A percentile compares a stretch with the other conserved stretches of the same genome.
Conservation (phyloP, 2,888 invertebrate genomes). For the Venusia cambrica region DNA sequence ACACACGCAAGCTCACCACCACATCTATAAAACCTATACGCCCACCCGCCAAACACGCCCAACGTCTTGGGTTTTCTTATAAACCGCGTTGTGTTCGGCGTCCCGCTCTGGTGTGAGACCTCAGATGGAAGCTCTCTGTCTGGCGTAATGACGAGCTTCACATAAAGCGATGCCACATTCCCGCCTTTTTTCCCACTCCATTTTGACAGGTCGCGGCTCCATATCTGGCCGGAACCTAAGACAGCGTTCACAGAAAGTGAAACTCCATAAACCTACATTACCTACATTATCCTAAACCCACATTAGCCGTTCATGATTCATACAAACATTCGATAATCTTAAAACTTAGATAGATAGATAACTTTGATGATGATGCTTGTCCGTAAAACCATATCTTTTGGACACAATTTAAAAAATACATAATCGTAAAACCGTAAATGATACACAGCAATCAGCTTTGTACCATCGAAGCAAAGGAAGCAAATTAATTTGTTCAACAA, state of each 20-base stretch:
- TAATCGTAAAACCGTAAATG: too few species aligned
- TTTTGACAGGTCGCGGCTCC: constrained; percentile 81
- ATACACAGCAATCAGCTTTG: too few species aligned
- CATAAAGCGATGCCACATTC: constrained; percentile 81
- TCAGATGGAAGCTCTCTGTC: constrained; percentile 50
- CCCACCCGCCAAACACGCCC: constrained; percentile 81
- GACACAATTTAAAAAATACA: too few species aligned
- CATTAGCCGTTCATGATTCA: too few species aligned
- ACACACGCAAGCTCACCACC: constrained; percentile 53
- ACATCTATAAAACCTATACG: constrained; percentile 69
- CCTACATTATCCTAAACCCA: too few species aligned
- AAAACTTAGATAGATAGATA: too few species aligned
- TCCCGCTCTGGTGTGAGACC: constrained; percentile 50
- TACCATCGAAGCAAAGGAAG: too few species aligned
- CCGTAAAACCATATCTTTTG: too few species aligned
- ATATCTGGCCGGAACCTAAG: constrained; percentile 78
- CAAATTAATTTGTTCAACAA: too few species aligned
- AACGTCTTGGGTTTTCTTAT: constrained; percentile 82
- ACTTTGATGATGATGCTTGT: too few species aligned
- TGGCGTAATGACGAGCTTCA: constrained; percentile 78
- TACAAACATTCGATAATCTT: too few species aligned
- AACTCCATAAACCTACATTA: constrained; percentile 3
- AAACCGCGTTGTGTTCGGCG: constrained; percentile 77
- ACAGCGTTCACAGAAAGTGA: constrained; percentile 62
- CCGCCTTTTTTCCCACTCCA: constrained; percentile 82